Evolutionary conservation across 1,140 invertebrate genomes (phyloP).

Genomic region (Panulirus ornatus): DNA sequence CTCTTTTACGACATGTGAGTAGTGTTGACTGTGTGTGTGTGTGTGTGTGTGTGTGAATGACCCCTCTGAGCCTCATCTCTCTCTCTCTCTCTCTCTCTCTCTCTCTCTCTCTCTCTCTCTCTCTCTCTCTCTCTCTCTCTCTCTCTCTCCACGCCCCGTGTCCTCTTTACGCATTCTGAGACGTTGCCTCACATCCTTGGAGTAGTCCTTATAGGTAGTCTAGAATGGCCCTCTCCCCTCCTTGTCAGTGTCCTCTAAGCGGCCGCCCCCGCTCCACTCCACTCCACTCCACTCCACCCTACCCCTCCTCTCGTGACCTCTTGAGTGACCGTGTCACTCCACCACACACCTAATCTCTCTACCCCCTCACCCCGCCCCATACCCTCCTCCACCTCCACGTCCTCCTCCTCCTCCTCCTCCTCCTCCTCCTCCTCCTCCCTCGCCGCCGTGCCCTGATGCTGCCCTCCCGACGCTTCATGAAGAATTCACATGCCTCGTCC

Average conservation of each 20-base stretch:
- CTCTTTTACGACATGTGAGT: too few relatives aligned
- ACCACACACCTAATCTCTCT: neutral
- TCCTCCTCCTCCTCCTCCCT: neutral
- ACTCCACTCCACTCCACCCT: neutral
- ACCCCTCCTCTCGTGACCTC: neutral
- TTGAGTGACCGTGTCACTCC: conserved; percentile 6
- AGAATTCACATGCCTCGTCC: too few relatives aligned
- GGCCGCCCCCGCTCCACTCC: neutral
- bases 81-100: neutral
- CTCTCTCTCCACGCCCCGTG: neutral
- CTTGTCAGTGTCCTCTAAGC: too few relatives aligned
- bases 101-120: neutral
- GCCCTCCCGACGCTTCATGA: too few relatives aligned
- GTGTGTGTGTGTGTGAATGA: too few relatives aligned
- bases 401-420: neutral
- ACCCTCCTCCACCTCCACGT: neutral
- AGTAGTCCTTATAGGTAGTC: too few relatives aligned
- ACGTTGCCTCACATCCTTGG: too few relatives aligned
- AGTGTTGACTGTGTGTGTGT: too few relatives aligned
- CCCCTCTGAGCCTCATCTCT: too few relatives aligned
- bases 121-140: neutral
- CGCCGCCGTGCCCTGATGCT: neutral
- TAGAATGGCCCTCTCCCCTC: neutral
- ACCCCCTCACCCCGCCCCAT: neutral
- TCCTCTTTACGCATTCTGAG: too few relatives aligned